Evolutionary conservation across 2,888 invertebrate species (phyloP).

Genomic region (Phymatocera aterrima): DNA sequence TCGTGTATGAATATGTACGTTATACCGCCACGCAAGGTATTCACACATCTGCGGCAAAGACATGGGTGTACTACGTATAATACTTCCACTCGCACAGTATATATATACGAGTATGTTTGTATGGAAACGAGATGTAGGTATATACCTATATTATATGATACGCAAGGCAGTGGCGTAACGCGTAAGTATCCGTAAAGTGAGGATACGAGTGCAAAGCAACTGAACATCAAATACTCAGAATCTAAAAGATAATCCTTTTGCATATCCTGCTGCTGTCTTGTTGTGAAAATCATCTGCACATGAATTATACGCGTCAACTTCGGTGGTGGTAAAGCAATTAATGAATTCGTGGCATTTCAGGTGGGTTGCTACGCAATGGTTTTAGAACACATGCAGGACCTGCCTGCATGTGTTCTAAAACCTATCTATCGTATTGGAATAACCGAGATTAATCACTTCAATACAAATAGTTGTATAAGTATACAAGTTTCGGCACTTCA

Average conservation of each 20-base stretch:
- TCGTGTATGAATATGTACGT: too few species aligned
- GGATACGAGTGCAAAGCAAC: neutral
- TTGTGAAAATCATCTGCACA: neutral
- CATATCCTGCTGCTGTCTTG: neutral
- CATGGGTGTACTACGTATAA: neutral
- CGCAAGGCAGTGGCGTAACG: too few species aligned
- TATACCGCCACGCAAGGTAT: neutral
- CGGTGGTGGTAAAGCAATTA: neutral
- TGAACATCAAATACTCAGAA: neutral
- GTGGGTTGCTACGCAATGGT: too few species aligned
- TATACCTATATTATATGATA: conserved; percentile 35
- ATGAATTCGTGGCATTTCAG: neutral
- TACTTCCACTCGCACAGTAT: conserved; percentile 9
- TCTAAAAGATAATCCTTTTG: neutral
- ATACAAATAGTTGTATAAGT: too few species aligned
- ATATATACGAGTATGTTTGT: conserved; percentile 13
- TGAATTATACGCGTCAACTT: neutral
- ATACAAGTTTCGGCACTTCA: too few species aligned
- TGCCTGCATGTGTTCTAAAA: too few species aligned
- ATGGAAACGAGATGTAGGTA: conserved; percentile 32
- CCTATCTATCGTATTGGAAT: too few species aligned
- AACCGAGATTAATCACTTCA: too few species aligned
- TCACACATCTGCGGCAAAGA: neutral
- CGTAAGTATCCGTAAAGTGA: neutral
- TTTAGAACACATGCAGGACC: too few species aligned